phyloP scores from a whole-genome alignment of 2,888 invertebrate species.

The Vannuccia rotundouncinata region DNA sequence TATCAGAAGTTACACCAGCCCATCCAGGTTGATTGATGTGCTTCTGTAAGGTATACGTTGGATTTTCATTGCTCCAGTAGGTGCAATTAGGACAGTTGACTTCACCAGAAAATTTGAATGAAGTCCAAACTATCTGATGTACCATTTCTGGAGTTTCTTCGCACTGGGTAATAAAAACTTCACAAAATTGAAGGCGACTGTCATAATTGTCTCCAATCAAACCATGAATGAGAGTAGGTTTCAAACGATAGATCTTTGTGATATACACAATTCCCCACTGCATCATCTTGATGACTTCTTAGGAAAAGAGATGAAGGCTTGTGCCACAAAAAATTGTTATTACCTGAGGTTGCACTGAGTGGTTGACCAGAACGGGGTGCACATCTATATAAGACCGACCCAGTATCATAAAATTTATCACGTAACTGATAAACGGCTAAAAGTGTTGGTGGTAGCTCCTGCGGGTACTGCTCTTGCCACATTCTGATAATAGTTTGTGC shows the following conservation, averaged over 20 bases:
- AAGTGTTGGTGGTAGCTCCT: background rate
- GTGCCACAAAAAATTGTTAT: background rate
- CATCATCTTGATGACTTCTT: background rate
- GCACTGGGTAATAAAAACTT: background rate
- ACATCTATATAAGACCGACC: background rate
- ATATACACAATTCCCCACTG: background rate
- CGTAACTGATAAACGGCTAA: background rate
- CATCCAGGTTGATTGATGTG: background rate
- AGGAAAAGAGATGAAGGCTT: background rate
- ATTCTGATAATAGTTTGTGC: background rate
- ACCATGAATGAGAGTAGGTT: background rate
- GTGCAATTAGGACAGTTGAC: background rate
- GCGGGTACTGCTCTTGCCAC: background rate
- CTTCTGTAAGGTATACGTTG: background rate
- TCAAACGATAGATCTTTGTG: background rate
- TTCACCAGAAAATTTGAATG: background rate
- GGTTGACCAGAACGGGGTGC: background rate
- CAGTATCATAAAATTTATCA: background rate
- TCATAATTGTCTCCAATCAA: background rate
- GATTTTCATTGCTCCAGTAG: background rate
- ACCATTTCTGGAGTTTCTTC: background rate
- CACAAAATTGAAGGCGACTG: background rate
- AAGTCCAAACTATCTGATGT: background rate
- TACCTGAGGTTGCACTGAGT: background rate
- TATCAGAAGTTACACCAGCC: background rate